These are phyloP conservation scores for Callimorpha dominula DNA, from an alignment of 2,888 invertebrate species.

Conservation along the genomic window DNA sequence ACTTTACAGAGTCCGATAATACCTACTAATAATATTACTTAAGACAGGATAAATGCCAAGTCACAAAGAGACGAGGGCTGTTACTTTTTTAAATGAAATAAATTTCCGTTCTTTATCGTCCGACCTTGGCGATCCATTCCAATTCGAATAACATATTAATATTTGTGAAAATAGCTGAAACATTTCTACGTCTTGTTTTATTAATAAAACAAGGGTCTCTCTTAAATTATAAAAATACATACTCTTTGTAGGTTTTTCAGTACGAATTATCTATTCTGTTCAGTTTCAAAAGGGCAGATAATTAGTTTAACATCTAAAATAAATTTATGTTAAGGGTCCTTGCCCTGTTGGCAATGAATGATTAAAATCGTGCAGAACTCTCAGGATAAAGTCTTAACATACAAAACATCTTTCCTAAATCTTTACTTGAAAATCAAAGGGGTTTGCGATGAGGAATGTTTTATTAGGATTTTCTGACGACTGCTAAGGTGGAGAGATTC, in stretches of 20 bases:
- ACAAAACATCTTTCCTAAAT: not conserved
- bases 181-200: slow-evolving; percentile 7
- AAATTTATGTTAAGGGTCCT: slow-evolving; percentile 26
- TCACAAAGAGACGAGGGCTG: too few species aligned
- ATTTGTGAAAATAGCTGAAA: not conserved
- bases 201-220: slow-evolving; percentile 6
- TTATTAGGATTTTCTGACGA: not conserved
- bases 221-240: slow-evolving; percentile 14
- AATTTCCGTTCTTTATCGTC: not conserved
- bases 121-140: not conserved
- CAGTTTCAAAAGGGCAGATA: slow-evolving; percentile 22
- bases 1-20: too few species aligned
- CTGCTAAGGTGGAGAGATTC: not conserved
- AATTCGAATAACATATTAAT: not conserved
- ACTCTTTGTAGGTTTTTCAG: slow-evolving; percentile 15
- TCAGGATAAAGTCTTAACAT: not conserved
- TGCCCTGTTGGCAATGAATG: slow-evolving; percentile 19
- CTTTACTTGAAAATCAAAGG: not conserved
- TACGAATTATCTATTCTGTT: slow-evolving; percentile 30
- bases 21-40: too few species aligned
- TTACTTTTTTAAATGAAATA: not conserved
- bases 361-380: slow-evolving; percentile 23
- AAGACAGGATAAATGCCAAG: too few species aligned
- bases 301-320: slow-evolving; percentile 40
- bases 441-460: not conserved